Conservation (phyloP, 1,140 invertebrate species). For the Grapholita molesta region DNA sequence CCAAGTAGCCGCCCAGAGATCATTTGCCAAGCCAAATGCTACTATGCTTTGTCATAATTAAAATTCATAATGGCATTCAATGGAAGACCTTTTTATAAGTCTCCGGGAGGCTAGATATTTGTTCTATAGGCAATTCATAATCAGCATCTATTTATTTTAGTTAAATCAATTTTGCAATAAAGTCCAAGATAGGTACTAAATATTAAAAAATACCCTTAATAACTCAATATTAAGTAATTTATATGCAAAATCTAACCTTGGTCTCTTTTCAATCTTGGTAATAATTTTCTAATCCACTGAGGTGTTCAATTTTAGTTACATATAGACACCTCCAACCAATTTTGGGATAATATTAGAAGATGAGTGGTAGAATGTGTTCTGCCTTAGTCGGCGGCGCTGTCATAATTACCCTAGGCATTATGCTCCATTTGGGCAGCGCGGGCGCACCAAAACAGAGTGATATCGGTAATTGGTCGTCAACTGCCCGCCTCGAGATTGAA, state of each 20-base stretch:
- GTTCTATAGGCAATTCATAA: neutral
- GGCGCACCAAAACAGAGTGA: conserved; percentile 61
- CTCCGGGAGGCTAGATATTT: too few species aligned
- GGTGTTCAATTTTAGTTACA: neutral
- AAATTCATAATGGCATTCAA: too few species aligned
- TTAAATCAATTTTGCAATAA: neutral
- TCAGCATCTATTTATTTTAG: neutral
- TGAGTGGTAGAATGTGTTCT: conserved; percentile 36
- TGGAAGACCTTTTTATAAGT: too few species aligned
- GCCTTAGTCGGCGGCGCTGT: conserved; percentile 34
- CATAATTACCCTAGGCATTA: conserved; percentile 76
- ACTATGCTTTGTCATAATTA: too few species aligned
- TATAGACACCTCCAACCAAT: conserved; percentile 33
- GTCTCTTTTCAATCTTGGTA: neutral
- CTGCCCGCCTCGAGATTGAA: conserved; percentile 60
- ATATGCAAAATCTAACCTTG: too few species aligned
- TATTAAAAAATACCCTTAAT: too few species aligned
- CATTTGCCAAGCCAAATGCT: too few species aligned
- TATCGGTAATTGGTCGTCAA: conserved; percentile 75
- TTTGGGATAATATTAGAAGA: conserved; percentile 54
- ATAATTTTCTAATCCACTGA: neutral
- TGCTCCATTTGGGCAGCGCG: conserved; percentile 65
- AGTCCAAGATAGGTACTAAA: too few species aligned
- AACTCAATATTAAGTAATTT: neutral
- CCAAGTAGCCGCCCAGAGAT: too few species aligned